These are phyloP conservation scores for Acanthochromis polyacanthus DNA, from an alignment of 2,113 vertebrate species.

Conservation along the genomic window DNA sequence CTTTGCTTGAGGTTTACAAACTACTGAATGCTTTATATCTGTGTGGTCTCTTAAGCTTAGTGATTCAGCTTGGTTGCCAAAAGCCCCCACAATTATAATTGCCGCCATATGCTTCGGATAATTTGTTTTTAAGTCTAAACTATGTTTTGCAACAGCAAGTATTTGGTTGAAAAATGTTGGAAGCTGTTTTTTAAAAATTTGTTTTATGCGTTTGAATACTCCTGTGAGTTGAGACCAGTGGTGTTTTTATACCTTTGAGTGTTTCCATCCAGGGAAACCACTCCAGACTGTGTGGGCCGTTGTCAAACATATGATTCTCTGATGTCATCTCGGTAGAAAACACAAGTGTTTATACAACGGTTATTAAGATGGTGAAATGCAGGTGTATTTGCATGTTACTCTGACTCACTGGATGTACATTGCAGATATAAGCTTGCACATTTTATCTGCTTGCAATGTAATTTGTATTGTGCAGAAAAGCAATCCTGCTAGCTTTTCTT, in stretches of 20 bases:
- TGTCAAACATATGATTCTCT: not conserved
- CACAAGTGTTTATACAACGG: not conserved
- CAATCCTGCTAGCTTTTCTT: too few relatives aligned
- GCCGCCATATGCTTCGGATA: not conserved
- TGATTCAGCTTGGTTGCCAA: not conserved
- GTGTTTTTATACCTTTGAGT: too few relatives aligned
- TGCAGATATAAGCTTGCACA: too few relatives aligned
- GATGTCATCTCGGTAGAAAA: not conserved
- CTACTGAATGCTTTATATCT: constrained; percentile 14
- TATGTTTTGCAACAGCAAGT: not conserved
- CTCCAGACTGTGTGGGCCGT: too few relatives aligned
- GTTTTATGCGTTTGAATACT: too few relatives aligned
- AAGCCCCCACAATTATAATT: not conserved
- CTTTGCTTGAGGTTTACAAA: not conserved
- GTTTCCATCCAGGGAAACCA: not conserved
- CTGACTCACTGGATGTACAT: too few relatives aligned
- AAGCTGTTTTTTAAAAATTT: not conserved
- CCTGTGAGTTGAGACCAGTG: not conserved
- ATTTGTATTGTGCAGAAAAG: too few relatives aligned
- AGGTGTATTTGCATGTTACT: not conserved
- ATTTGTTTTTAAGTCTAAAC: not conserved
- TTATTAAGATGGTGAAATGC: not conserved
- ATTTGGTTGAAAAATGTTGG: not conserved
- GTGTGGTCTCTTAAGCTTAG: constrained; percentile 2
- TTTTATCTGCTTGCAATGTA: too few relatives aligned